Evolutionary conservation across 2,113 vertebrate species (phyloP), one percentile per base, ranked within the genome.

Genomic region (Perca fluviatilis): DNA sequence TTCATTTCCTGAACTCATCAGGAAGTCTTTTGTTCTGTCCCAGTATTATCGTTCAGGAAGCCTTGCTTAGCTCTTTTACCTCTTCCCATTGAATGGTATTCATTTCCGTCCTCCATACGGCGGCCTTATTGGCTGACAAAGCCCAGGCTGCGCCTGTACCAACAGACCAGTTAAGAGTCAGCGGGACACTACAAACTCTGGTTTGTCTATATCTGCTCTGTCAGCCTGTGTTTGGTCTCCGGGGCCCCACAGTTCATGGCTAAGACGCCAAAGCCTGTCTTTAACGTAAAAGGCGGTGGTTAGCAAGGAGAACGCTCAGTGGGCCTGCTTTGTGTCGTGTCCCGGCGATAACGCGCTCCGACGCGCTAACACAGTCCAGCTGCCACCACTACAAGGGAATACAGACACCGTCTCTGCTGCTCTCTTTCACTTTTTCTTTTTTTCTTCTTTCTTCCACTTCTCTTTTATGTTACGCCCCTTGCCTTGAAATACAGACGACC

Each of bases 301-400:
- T 86, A 84, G 86, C 74, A 5, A 5, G 53, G 67, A 54, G 80
- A 82, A 62, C 33, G 51, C 65, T 57, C 21, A 54, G 67, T 21
- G 57, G 60, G 85, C 67, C 92, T 89, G 92, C 86, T 89, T 87
- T 86, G 83, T 88, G 90, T 92, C 57, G 86, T 27, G 74, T 83
- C 77, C 33, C n/a, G 21, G 68, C 25, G 56, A 85, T 92, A 92
- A 89, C 77, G 40, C 50, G 30, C 79, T 80, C 23, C 47, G 90
- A 93, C 89, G 57, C 69, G 27, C 77, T 92, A 90, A 94, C 89
- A 33, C 76, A 23, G 77, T 74, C 89, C 91, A 94, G 90, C 93
- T 90, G 90, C 86, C 83, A 54, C 53, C 74, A 51, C 47, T 46
- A 49, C 62, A 54, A 54, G 75, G 82, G 57, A 56, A 86, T 50